Base-by-base conservation (phyloP, 2,888 invertebrate genomes). In the Myathropa florea region DNA sequence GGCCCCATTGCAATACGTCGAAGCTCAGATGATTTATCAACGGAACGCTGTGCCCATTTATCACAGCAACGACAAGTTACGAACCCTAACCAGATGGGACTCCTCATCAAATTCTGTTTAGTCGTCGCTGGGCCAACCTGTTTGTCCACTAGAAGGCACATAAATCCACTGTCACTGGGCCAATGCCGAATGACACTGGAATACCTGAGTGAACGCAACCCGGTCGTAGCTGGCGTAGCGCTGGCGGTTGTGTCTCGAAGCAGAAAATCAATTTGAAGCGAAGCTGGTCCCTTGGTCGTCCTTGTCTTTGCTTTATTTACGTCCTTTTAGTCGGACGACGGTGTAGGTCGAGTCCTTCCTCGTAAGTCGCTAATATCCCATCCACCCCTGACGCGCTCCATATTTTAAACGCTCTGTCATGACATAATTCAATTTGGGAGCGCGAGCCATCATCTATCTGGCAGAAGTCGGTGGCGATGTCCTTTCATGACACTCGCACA, bases 21-120 rank as follows among this genome's bases (percentile, higher is more conserved):
- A 83, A 46, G n/a, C 67, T 60, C 64, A 70, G 61, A 73, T 86
- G 83, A 86, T 86, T 86, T 86, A 86, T 83, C 77, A 78, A 78
- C 61, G 63, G 82, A 28, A 70, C 77, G 26, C 57, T 59, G 68
- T 57, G 53, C 30, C 64, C 83, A 83, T 86, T 86, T 83, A 86
- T 86, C 83, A 83, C 79, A 83, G 55, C 53, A 75, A 79, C 57
- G 86, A 86, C 86, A 86, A 83, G 86, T 83, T 78, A 75, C 78
- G 70, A 70, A 76, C 83, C 75, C 78, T 70, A 73, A 71, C 86
- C 86, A 86, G 86, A 83, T 86, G 86, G 78, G 82, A 60, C 78
- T 72, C 77, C 85, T 77, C 82, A 78, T 86, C 78, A 86, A 82
- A 68, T 72, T 70, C 64, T 82, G 63, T 82, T 82, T 63, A 72